These are phyloP conservation scores for Lysandra bellargus DNA, from an alignment of 2,888 invertebrate species.

Conservation along the genomic window DNA sequence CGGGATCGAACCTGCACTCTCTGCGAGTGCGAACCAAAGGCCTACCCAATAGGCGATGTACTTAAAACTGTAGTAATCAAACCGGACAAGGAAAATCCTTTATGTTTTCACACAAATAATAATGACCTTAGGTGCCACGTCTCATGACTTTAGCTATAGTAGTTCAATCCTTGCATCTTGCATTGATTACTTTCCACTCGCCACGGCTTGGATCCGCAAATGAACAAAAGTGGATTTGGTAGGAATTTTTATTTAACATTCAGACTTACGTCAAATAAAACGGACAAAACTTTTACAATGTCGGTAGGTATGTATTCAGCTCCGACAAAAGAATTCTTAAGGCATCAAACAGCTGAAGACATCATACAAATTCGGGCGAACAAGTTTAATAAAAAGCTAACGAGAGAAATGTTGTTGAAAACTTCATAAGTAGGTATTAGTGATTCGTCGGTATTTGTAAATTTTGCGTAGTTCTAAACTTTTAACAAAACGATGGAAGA, in stretches of 20 bases:
- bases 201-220: background rate
- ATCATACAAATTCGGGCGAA: constrained; percentile 5
- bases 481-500: background rate
- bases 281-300: background rate
- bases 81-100: too few relatives aligned
- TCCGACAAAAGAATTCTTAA: constrained; percentile 11
- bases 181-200: background rate
- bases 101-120: too few relatives aligned
- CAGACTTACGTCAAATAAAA: background rate
- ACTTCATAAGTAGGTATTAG: constrained; percentile 13
- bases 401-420: constrained; percentile 14
- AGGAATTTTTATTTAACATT: constrained; percentile 6
- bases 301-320: background rate
- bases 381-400: constrained; percentile 26
- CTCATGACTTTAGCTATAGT: too few relatives aligned
- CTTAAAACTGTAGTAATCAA: too few relatives aligned
- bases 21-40: too few relatives aligned
- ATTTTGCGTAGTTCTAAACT: background rate
- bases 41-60: too few relatives aligned
- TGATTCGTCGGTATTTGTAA: constrained; percentile 14
- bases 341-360: constrained; percentile 18
- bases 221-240: background rate
- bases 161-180: too few relatives aligned
- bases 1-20: too few relatives aligned
- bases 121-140: too few relatives aligned